phyloP scores from a whole-genome alignment of 2,888 invertebrate genomes.

The Drosophila koepferae region DNA sequence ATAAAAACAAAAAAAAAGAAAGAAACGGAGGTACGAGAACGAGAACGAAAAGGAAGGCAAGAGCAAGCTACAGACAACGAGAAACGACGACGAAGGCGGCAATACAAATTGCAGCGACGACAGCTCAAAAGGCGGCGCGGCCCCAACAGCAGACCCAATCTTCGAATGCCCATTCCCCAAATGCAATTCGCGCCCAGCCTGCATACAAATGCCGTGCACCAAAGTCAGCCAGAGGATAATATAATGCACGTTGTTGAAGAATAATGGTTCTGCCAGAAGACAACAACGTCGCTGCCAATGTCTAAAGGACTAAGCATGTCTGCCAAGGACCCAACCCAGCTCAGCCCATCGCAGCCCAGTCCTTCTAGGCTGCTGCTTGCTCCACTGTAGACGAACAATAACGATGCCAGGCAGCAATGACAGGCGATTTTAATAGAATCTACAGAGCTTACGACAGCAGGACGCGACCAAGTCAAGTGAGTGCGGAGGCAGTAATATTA shows the following conservation, averaged over 20 bases:
- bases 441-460: conserved; percentile 18
- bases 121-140: conserved; percentile 72
- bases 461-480: conserved; percentile 6
- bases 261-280: conserved; percentile 77
- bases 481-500: conserved; percentile 38
- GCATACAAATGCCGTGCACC: conserved; percentile 70
- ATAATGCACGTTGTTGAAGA: conserved; percentile 78
- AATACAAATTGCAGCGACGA: conserved; percentile 83
- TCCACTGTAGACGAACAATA: conserved; percentile 62
- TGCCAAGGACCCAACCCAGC: conserved; percentile 46
- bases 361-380: conserved; percentile 25
- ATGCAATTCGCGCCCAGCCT: conserved; percentile 76
- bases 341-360: background rate
- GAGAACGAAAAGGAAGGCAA: background rate
- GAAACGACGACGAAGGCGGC: conserved; percentile 45
- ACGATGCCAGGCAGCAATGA: conserved; percentile 77
- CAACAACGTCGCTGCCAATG: conserved; percentile 64
- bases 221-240: conserved; percentile 73
- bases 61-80: conserved; percentile 63
- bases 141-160: conserved; percentile 14
- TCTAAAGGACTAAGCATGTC: conserved; percentile 70
- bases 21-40: background rate
- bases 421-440: conserved; percentile 83
- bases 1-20: conserved; percentile 62
- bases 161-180: conserved; percentile 53